Evolutionary conservation across 92 coral and sea anemone species (phyloP), one percentile per base, ranked within the genome.

Genomic region (Phenganax stokvisi): DNA sequence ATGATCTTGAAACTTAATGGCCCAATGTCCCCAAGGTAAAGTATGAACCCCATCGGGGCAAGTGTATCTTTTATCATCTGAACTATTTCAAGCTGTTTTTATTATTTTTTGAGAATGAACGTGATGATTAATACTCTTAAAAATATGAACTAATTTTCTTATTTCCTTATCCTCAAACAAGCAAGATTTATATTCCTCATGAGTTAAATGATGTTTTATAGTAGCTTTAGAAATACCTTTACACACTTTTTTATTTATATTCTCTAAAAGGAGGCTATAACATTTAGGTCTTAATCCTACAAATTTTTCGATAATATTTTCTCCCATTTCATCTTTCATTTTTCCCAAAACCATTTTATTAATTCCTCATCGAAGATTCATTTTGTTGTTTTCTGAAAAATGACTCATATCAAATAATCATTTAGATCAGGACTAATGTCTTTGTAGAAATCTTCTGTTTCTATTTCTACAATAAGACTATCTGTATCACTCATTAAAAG

Each of bases 401-500:
- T 12, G 2, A 3, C 25, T 20, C 25, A 0, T 20, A 20, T 20
- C 25, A 20, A 20, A 20, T 20, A 2, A 12, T 70, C 16, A 2
- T 70, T 8, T 15, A 70, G 4, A 30, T 70, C 17, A 1, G 31
- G 75, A 3, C 3, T 1, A 7, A 59, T 59, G 65, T 59, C 65
- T 20, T 59, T 59, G 7, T 59, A 59, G 4, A 59, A 59, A 59
- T 59, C 65, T 1, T 59, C 65, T 13, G n/a, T 59, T 7, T 59
- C 7, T 13, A 37, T 5, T 5, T 37, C 47, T 37, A 37, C 5
- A 5, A 37, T 37, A 5, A 37, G 2, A 37, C 47, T 13, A 72
- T 85, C 88, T 59, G 65, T 59, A 25, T 59, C 65, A 13, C n/a
- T 59, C n/a, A 13, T 13, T 25, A 59, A 59, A 13, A 59, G 65